Base-by-base conservation (phyloP, 1,140 invertebrate species). In the Globodera ellingtonae region DNA sequence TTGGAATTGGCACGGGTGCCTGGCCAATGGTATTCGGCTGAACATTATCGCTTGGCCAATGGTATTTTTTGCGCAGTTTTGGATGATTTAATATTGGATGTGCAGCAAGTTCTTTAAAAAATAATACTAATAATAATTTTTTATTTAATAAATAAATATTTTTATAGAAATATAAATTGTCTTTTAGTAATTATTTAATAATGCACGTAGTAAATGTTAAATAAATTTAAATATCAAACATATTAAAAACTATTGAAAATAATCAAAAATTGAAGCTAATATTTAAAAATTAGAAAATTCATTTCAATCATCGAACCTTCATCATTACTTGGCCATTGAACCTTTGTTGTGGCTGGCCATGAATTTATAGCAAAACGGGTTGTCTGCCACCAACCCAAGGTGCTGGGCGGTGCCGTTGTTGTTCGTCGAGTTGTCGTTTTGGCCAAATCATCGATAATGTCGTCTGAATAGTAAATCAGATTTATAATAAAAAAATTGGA, bases 391-490 rank as follows among this genome's bases (percentile, higher is more conserved):
- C 56, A 75, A 5, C 50, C 73, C 1, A 75, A 24, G n/a, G 73
- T 62, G 46, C 35, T 75, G 6, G 73, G 35, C 18, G 47, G 73
- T 56, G 52, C 75, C 35, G 65, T n/a, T 15, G 73, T 44, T n/a
- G 65, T 56, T 75, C 8, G 3, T 47, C 50, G 46, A 59, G 67
- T 24, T 8, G 79, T 80, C n/a, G 79, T 80, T 21, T 62, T 78
- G 47, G 62, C 46, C 69, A 67, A 35, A 8, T 80, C 79, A 52
- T 35, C 62, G 56, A 80, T 66, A 48, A 80, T 80, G 18, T 35
- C 56, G 2, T 74, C 79, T 80, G 65, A 50, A 10, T 72, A 72
- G 15, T 62, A 62, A 24, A 35, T 35, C 35, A 35, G 2, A 35
- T 35, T 35, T 35, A 35, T 35, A 2, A 35, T 24, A 35, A 35